phyloP scores from a whole-genome alignment of 2,797 vertebrate genomes.

The Sebastes steindachneri region DNA sequence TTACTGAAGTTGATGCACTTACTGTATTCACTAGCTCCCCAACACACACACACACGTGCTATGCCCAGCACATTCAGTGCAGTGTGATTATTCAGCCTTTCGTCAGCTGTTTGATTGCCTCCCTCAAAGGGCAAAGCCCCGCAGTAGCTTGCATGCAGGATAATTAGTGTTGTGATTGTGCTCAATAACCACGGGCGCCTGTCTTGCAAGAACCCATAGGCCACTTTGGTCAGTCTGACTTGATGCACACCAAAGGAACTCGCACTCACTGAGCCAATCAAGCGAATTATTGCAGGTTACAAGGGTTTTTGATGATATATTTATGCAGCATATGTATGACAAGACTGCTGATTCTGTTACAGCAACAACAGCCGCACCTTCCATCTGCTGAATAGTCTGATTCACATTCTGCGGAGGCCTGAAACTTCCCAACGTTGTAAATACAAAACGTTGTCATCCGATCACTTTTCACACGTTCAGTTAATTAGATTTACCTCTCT shows the following conservation, averaged over 20 bases:
- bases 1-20: conserved; percentile 11
- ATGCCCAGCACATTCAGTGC: conserved; percentile 54
- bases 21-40: neutral
- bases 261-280: conserved; percentile 68
- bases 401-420: conserved; percentile 48
- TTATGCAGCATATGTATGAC: conserved; percentile 74
- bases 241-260: conserved; percentile 65
- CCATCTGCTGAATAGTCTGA: conserved; percentile 66
- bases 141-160: conserved; percentile 76
- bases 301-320: conserved; percentile 72
- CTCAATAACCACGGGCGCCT: conserved; percentile 67
- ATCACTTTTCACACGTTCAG: conserved; percentile 31
- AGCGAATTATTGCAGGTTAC: conserved; percentile 76
- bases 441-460: conserved; percentile 29
- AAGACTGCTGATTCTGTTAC: conserved; percentile 73
- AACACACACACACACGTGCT: conserved; percentile 5
- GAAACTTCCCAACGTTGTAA: conserved; percentile 43
- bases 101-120: conserved; percentile 84
- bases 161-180: conserved; percentile 81
- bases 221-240: conserved; percentile 76
- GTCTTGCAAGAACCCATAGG: conserved; percentile 67
- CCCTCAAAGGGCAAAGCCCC: conserved; percentile 82
- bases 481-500: conserved; percentile 50
- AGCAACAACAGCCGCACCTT: conserved; percentile 56
- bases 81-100: conserved; percentile 81